These are phyloP conservation scores for Ailurus styani DNA, from an alignment of 2,113 vertebrate genomes.

Conservation along the genomic window DNA sequence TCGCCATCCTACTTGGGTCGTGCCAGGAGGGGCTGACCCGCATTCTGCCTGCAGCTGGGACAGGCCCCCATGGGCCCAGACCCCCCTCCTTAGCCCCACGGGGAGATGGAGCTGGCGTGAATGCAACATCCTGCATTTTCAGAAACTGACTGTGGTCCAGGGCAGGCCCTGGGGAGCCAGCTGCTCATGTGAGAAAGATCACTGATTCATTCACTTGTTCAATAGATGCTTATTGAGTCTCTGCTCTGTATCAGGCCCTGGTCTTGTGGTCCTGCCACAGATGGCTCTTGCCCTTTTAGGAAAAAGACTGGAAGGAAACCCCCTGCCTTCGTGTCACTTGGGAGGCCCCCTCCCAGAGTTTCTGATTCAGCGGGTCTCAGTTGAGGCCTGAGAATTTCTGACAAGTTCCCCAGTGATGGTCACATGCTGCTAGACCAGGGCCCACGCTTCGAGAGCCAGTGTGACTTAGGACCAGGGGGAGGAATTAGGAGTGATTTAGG, in stretches of 20 bases:
- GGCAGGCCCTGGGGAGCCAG: constrained; percentile 28
- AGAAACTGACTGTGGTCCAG: not conserved
- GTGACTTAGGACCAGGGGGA: not conserved
- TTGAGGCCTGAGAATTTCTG: not conserved
- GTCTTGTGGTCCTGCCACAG: not conserved
- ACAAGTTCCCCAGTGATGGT: too few relatives aligned
- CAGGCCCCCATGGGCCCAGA: not conserved
- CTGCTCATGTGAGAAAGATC: constrained; percentile 14
- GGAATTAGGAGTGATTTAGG: not conserved
- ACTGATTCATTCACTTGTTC: constrained; percentile 1
- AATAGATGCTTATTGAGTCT: not conserved
- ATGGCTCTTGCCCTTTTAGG: constrained; percentile 27
- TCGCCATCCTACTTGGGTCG: not conserved
- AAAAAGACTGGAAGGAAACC: not conserved
- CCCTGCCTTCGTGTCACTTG: not conserved
- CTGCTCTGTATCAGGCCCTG: not conserved
- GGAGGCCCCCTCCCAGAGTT: not conserved
- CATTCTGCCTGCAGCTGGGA: constrained; percentile 65
- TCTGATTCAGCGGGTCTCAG: not conserved
- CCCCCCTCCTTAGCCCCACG: not conserved
- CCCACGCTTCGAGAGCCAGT: not conserved
- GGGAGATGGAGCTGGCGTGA: constrained; percentile 10
- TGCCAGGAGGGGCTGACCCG: constrained; percentile 59
- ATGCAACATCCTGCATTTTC: not conserved
- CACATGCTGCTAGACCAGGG: not conserved